Evolutionary conservation across 2,888 invertebrate genomes (phyloP).

Genomic region (Tridacna gigas): DNA sequence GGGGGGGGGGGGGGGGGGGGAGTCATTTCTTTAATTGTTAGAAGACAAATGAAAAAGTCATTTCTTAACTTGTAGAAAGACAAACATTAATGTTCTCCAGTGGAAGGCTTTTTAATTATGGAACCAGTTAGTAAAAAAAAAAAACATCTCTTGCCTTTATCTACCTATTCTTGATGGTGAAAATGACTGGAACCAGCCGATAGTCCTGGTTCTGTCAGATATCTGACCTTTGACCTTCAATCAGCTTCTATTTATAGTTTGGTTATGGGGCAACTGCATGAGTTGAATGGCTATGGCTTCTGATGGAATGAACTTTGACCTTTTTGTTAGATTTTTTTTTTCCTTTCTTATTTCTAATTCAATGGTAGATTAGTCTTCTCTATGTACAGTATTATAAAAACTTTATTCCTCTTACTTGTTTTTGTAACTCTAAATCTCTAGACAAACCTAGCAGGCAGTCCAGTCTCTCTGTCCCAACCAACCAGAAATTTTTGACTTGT

Average conservation of each 20-base stretch:
- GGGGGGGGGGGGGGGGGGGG: no score
- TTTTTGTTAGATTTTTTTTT: constrained; percentile 41
- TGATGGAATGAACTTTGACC: constrained; percentile 59
- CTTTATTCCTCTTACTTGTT: constrained; percentile 45
- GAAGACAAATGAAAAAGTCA: no score
- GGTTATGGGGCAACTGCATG: constrained; percentile 69
- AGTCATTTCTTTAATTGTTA: no score
- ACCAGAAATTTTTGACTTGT: no score
- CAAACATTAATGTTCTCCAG: no score
- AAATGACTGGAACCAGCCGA: constrained; percentile 28
- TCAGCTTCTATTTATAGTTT: constrained; percentile 58
- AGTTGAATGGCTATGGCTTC: constrained; percentile 64
- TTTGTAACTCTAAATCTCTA: constrained; percentile 53
- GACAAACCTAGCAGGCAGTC: constrained; percentile 74
- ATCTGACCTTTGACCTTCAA: constrained; percentile 43
- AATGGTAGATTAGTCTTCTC: constrained; percentile 45
- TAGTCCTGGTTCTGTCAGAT: constrained; percentile 5
- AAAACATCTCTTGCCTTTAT: constrained; percentile 1
- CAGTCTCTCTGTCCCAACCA: no score
- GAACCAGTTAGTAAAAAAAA: constrained; percentile 7
- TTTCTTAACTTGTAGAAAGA: no score
- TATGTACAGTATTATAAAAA: constrained; percentile 16
- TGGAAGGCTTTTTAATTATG: not conserved
- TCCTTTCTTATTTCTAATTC: constrained; percentile 60
- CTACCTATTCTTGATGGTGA: constrained; percentile 11